Conservation (phyloP, 92 coral and sea anemone species). For the Phenganax subtilis region DNA sequence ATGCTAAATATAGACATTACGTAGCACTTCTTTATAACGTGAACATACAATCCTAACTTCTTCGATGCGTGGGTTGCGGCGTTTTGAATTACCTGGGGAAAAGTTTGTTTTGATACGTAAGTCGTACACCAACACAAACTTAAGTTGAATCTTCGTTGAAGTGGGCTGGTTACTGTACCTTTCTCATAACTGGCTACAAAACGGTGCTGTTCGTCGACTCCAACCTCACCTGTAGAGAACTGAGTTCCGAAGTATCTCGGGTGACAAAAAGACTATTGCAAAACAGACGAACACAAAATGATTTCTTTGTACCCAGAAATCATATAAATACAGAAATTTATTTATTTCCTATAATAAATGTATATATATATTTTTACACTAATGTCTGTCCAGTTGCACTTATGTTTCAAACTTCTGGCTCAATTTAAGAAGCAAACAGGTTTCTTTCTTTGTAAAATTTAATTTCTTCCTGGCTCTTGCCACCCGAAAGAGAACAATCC, state of each 20-base stretch:
- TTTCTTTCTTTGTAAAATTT: too few relatives aligned
- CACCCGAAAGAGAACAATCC: neutral
- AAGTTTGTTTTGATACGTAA: too few relatives aligned
- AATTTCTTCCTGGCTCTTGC: neutral
- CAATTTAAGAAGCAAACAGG: too few relatives aligned
- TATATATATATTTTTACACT: slow-evolving; percentile 19
- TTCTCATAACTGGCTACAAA: too few relatives aligned
- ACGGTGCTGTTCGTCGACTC: too few relatives aligned
- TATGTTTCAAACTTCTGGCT: too few relatives aligned
- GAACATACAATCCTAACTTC: too few relatives aligned
- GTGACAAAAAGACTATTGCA: neutral
- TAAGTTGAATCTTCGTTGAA: too few relatives aligned
- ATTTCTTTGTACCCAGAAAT: slow-evolving; percentile 1
- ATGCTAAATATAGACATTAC: neutral
- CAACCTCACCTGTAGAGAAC: neutral
- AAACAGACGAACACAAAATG: neutral
- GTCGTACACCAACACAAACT: too few relatives aligned
- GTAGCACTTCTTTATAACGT: neutral
- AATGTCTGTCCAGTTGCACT: neutral
- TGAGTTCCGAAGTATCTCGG: neutral
- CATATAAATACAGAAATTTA: slow-evolving; percentile 2
- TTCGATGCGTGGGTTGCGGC: too few relatives aligned
- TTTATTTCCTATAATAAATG: slow-evolving; percentile 24
- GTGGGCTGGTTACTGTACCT: too few relatives aligned
- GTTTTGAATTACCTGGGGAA: too few relatives aligned